A percentile compares a stretch with the other conserved stretches of the same genome.
Conservation (phyloP, 23 tunicate species). For the Trididemnum nubilum region DNA sequence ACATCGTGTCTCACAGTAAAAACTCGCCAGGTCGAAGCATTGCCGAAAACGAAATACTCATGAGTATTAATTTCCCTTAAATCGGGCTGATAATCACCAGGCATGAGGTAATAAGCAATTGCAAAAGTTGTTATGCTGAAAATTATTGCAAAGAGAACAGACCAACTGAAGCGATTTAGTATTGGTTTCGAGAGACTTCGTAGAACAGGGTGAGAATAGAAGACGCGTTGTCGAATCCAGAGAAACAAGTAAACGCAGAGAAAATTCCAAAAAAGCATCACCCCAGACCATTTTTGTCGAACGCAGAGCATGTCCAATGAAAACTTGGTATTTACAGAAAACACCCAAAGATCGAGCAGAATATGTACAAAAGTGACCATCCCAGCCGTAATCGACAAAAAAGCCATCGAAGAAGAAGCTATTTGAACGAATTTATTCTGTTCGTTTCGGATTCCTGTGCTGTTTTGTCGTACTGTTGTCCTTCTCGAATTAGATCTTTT, state of each 20-base stretch:
- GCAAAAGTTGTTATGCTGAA: constrained; percentile 5
- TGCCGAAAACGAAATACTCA: constrained; percentile 1
- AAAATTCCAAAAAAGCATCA: background rate
- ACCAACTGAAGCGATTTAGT: constrained; percentile 21
- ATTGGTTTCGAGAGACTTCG: background rate
- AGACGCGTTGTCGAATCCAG: constrained; percentile 26
- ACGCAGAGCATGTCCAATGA: background rate
- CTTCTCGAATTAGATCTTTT: background rate
- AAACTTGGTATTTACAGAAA: background rate
- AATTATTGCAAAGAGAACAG: constrained; percentile 12
- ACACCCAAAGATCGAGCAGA: constrained; percentile 19
- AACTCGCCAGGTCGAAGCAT: background rate
- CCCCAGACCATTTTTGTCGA: constrained; percentile 11
- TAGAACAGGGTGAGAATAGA: constrained; percentile 20
- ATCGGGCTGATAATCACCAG: background rate
- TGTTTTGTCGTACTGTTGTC: background rate
- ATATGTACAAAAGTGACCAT: constrained; percentile 10
- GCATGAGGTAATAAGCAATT: background rate
- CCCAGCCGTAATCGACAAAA: background rate
- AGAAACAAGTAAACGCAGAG: constrained; percentile 28
- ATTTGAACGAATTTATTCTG: background rate
- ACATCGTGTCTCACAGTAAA: background rate
- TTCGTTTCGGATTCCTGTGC: background rate
- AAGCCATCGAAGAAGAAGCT: background rate
- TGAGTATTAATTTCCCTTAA: background rate